Conservation (phyloP, 2,113 vertebrate species). For the Archocentrus centrarchus region DNA sequence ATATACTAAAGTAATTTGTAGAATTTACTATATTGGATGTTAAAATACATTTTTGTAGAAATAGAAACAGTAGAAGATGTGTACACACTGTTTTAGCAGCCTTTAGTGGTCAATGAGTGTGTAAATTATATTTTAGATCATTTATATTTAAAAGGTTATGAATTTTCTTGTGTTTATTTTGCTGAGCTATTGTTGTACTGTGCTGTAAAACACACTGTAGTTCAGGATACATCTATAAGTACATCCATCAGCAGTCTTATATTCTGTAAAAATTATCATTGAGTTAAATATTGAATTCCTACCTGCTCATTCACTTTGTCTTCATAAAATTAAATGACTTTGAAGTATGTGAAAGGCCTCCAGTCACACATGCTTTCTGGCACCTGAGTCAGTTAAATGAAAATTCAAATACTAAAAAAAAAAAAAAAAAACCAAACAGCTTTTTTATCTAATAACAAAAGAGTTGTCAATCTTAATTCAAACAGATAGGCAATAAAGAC, state of each 20-base stretch:
- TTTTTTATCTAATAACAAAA: neutral
- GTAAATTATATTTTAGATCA: neutral
- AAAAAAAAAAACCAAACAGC: neutral
- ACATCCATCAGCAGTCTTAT: neutral
- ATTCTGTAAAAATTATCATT: neutral
- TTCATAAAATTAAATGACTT: neutral
- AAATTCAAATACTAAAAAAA: neutral
- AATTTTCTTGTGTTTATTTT: neutral
- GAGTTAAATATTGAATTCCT: neutral
- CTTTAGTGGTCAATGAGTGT: neutral
- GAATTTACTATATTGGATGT: neutral
- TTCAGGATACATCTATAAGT: too few relatives aligned
- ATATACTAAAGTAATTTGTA: neutral
- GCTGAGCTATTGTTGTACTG: neutral
- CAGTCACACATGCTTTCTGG: neutral
- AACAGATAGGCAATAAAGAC: neutral
- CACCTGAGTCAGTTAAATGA: neutral
- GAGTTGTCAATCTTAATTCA: neutral
- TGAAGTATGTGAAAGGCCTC: neutral
- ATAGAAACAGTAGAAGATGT: neutral
- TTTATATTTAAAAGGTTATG: too few relatives aligned
- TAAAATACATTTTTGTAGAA: neutral
- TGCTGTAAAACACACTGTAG: neutral
- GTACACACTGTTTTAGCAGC: neutral
- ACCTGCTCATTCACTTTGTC: neutral